Conservation (phyloP, 2,888 invertebrate species). For the Harpalus rufipes region DNA sequence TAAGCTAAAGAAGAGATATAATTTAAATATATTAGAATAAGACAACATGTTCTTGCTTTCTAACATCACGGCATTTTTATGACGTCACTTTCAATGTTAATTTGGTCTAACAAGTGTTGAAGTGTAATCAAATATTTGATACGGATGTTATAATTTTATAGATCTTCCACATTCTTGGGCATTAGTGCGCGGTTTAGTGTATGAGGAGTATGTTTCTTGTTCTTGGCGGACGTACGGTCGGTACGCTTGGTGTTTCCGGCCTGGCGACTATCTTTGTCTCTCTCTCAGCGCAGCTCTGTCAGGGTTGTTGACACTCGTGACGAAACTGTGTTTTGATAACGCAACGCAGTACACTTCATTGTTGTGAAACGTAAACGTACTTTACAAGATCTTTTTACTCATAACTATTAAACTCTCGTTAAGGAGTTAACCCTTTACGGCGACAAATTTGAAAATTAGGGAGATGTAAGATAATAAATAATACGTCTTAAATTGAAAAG, state of each 20-base stretch:
- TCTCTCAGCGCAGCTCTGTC: constrained; percentile 11
- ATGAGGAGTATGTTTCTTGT: not conserved
- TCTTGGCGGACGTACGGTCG: constrained; percentile 49
- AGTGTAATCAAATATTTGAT: no score
- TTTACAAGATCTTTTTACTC: constrained; percentile 10
- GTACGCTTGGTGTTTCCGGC: constrained; percentile 55
- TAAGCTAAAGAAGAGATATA: no score
- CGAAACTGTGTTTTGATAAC: constrained; percentile 65
- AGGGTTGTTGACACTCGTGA: constrained; percentile 66
- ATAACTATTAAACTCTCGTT: constrained; percentile 24
- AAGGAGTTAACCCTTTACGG: not conserved
- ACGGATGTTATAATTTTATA: no score
- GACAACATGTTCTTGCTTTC: no score
- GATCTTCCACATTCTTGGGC: not conserved
- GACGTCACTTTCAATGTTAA: no score
- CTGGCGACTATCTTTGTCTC: constrained; percentile 40
- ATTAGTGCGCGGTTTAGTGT: not conserved
- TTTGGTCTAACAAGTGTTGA: no score
- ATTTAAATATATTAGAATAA: no score
- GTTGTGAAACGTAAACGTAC: constrained; percentile 26
- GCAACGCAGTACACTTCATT: constrained; percentile 46
- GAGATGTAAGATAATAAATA: not conserved
- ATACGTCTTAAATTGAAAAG: not conserved
- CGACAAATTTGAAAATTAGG: not conserved
- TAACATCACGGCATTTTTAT: no score